Percentiles rank a stretch among this genome's conserved stretches.
phyloP scores from a whole-genome alignment of 1,140 invertebrate genomes.

The Drosophila sucinea region DNA sequence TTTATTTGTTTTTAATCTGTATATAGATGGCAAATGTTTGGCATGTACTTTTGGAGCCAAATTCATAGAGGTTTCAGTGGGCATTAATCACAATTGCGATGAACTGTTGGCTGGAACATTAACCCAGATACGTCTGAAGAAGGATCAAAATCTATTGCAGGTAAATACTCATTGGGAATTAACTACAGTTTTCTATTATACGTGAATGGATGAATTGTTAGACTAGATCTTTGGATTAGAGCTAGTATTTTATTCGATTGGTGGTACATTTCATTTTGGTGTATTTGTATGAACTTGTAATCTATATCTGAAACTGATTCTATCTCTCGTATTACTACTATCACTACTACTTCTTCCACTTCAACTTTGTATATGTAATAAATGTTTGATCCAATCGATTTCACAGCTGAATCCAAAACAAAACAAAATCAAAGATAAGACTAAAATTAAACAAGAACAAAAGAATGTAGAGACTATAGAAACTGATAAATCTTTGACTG shows the following conservation, averaged over 20 bases:
- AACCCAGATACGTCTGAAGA: conserved; percentile 91
- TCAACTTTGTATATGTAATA: conserved; percentile 49
- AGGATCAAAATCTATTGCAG: conserved; percentile 86
- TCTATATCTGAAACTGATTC: background rate
- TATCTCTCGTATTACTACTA: background rate
- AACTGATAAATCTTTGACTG: conserved; percentile 76
- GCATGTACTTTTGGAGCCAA: conserved; percentile 93
- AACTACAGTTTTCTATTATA: background rate
- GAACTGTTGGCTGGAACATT: conserved; percentile 92
- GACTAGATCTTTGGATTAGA: conserved; percentile 8
- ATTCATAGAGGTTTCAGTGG: conserved; percentile 95
- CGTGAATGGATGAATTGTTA: conserved; percentile 9
- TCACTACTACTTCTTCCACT: conserved; percentile 2
- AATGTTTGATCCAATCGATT: conserved; percentile 64
- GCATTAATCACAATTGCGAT: conserved; percentile 95
- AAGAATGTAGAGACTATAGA: conserved; percentile 78
- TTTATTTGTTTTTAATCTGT: background rate
- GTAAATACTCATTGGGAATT: conserved; percentile 62
- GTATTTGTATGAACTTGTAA: background rate
- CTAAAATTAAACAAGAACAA: conserved; percentile 66
- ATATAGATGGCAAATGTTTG: conserved; percentile 91
- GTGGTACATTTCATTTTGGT: background rate
- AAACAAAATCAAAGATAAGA: conserved; percentile 76
- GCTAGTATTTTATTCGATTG: conserved; percentile 4
- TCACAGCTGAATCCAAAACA: conserved; percentile 74